These are phyloP conservation scores for Eptesicus fuscus DNA, from an alignment of 2,113 vertebrate species.

Conservation along the genomic window DNA sequence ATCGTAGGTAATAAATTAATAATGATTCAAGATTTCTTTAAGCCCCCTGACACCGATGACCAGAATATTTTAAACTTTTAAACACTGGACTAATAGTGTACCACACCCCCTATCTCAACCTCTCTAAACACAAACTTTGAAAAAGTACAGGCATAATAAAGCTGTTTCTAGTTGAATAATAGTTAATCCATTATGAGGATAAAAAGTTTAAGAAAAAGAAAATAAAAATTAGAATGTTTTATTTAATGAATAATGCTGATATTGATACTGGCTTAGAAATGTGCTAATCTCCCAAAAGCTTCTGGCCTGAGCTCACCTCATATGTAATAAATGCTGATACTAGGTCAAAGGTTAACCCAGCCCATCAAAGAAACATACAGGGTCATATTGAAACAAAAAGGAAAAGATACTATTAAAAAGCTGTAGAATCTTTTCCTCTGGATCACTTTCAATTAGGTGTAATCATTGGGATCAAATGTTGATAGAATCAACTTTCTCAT, in stretches of 20 bases:
- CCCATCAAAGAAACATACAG: neutral
- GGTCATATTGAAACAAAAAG: neutral
- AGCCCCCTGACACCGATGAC: neutral
- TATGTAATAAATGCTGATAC: neutral
- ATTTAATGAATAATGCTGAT: conserved; percentile 1
- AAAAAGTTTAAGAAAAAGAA: neutral
- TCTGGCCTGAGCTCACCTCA: neutral
- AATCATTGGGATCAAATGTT: conserved; percentile 2
- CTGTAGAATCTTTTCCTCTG: neutral
- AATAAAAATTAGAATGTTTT: neutral
- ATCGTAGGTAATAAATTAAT: conserved; percentile 32
- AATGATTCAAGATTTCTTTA: conserved; percentile 35
- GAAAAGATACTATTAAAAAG: neutral
- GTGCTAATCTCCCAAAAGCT: neutral
- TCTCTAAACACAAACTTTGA: neutral
- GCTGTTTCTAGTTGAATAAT: conserved; percentile 10
- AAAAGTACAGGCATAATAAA: conserved; percentile 18
- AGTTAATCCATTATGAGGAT: neutral
- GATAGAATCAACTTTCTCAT: conserved; percentile 12
- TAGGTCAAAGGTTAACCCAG: neutral
- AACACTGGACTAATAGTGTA: neutral
- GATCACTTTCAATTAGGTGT: neutral
- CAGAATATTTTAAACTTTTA: conserved; percentile 54
- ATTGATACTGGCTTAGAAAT: conserved; percentile 23
- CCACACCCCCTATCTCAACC: neutral